Base-by-base conservation (phyloP, 1,140 invertebrate species). In the Neodiprion virginianus region DNA sequence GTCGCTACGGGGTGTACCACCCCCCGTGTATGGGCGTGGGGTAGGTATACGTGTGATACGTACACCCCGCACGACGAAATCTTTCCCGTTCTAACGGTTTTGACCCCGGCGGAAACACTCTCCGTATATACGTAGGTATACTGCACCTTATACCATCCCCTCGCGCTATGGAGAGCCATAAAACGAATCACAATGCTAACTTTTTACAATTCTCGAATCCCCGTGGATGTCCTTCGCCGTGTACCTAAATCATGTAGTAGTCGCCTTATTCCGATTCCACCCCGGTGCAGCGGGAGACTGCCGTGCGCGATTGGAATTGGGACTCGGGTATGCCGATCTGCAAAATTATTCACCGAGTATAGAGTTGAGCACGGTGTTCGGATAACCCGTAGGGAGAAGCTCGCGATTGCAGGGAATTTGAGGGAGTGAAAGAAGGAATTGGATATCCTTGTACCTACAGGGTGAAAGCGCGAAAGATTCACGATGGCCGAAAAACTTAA, bases 241-340 rank as follows among this genome's bases (percentile, higher is more conserved):
- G 53, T 61, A 61, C 8, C 53, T 61, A 61, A 12, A 61, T 61
- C 53, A 61, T 61, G 53, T 61, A 40, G 28, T 40, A 40, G 28
- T 40, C 28, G 28, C 53, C 53, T 61, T 61, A 61, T 61, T 61
- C n/a, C 53, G 53, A 61, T 61, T 61, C 53, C 53, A 61, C 53
- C 11, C 53, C 8, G 53, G 28, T 40, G 28, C 28, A 40, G 28
- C 53, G 11, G 53, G 5, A 61, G 53, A 61, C 53, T 61, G 53
- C 53, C 53, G n/a, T 61, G 53, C 53, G 8, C 53, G 53, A 9
- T 61, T 12, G 53, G 53, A 61, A 61, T 61, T 61, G 53, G 53
- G 8, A 61, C 11, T 17, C n/a, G 53, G n/a, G 28, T 40, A 40
- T 40, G n/a, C 5, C 53, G 53, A 61, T 61, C 8, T 61, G 53